phyloP scores from a whole-genome alignment of 1,140 invertebrate species.

The Onthophagus taurus region DNA sequence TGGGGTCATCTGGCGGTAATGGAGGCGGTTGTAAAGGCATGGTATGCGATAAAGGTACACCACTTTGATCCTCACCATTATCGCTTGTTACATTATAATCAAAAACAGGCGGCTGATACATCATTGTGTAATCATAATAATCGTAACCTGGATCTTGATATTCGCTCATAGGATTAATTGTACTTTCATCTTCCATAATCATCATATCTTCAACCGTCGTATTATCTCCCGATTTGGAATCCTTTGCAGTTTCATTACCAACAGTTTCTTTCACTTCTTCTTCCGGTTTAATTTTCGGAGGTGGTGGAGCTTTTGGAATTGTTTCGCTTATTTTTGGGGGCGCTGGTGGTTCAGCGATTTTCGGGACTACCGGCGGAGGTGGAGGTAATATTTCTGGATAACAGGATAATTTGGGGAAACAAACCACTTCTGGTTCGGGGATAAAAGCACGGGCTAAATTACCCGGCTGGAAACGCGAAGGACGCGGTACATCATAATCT shows the following conservation, averaged over 20 bases:
- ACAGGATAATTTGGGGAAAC: constrained; percentile 45
- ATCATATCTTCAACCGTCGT: constrained; percentile 22
- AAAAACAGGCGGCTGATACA: constrained; percentile 17
- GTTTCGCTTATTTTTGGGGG: constrained; percentile 18
- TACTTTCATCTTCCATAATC: constrained; percentile 6
- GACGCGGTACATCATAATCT: constrained; percentile 32
- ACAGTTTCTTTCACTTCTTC: neutral
- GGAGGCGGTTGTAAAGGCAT: constrained; percentile 34
- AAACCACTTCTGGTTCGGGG: constrained; percentile 42
- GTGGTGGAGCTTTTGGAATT: constrained; percentile 17
- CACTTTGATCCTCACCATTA: constrained; percentile 19
- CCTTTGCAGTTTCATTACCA: constrained; percentile 5
- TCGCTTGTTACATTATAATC: constrained; percentile 16
- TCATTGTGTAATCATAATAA: constrained; percentile 20
- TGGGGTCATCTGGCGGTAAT: constrained; percentile 40
- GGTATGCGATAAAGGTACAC: constrained; percentile 26
- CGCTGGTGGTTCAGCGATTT: constrained; percentile 20
- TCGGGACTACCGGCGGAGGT: constrained; percentile 23
- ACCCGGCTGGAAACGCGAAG: constrained; percentile 33
- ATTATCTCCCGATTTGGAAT: constrained; percentile 9
- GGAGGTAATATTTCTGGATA: constrained; percentile 38
- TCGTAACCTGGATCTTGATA: constrained; percentile 11
- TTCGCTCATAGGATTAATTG: constrained; percentile 6
- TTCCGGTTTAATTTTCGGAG: constrained; percentile 17
- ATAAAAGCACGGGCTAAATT: constrained; percentile 34